These are phyloP conservation scores for Bradypodion pumilum DNA, from an alignment of 2,797 vertebrate genomes.

Conservation along the genomic window DNA sequence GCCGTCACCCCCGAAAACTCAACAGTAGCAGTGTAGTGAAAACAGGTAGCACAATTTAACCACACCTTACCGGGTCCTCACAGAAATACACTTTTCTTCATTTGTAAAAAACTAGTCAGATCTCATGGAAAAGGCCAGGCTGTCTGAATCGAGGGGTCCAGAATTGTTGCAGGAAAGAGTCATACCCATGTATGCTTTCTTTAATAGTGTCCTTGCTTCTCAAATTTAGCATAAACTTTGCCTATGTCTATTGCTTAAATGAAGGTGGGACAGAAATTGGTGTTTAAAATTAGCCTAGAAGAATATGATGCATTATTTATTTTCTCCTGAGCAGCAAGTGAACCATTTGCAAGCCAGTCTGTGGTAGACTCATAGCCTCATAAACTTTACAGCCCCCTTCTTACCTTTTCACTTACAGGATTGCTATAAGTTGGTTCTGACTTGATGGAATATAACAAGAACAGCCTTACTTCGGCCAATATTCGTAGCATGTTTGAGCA, in stretches of 20 bases:
- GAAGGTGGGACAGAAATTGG: background rate
- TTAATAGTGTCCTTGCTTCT: background rate
- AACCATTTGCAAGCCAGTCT: background rate
- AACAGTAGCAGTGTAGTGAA: background rate
- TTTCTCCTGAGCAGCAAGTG: background rate
- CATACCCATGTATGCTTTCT: background rate
- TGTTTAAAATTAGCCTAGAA: background rate
- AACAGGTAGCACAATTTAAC: background rate
- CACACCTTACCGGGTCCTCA: too few relatives aligned
- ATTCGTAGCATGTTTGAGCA: background rate
- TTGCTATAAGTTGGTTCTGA: too few relatives aligned
- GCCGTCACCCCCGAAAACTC: too few relatives aligned
- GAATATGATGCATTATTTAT: background rate
- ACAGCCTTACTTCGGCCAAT: slow-evolving; percentile 3
- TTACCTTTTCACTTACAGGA: too few relatives aligned
- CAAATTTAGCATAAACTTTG: background rate
- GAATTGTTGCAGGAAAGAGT: background rate
- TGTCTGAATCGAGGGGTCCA: too few relatives aligned
- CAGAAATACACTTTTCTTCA: background rate
- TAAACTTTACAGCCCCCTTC: background rate
- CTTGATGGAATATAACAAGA: too few relatives aligned
- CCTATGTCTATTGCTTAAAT: background rate
- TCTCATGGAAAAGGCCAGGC: background rate
- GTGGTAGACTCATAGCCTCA: background rate
- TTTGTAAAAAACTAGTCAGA: background rate